Base-by-base conservation (phyloP, 2,797 vertebrate species). In the Sebastes hubbsi region DNA sequence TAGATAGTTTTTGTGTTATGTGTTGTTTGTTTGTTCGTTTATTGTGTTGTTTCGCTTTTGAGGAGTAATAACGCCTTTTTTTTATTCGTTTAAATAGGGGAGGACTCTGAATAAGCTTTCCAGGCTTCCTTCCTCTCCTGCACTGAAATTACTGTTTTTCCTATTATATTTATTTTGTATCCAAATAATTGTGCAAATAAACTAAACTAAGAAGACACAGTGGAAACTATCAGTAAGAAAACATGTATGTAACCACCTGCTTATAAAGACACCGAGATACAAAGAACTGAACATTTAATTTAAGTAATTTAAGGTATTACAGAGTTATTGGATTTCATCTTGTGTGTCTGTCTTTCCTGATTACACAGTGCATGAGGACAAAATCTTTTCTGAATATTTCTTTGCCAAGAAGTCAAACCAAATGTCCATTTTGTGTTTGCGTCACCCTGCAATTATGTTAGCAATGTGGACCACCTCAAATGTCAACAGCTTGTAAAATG, bases 401-500 rank as follows among this genome's bases (percentile, higher is more conserved):
- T 59, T 70, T 16, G 14, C 24, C 18, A 58, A 56, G 4, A 77
- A 58, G 16, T 29, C 27, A 71, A 67, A 67, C 13, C 2, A 32
- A 68, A 63, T 30, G 54, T 46, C 16, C 11, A 32, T 2, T 36
- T 46, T 29, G 38, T 78, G 42, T 70, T 65, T 74, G 42, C 20
- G 3, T 60, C 27, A 49, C 25, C 4, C 24, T 49, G 29, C 42
- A 69, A 46, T 55, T 65, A 62, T 83, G 34, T 82, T 10, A 85
- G 58, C 55, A 59, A 59, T 62, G 70, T 6, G 70, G 62, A 73
- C 83, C 71, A 61, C 88, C 89, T 92, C 75, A 77, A 89, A 85
- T 63, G 86, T 91, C 84, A 89, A 89, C 78, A 88, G 56, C 27
- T 18, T 69, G 72, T 83, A 81, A 87, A 89, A 67, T 72, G 56